These are phyloP conservation scores for Bolborhynchus lineola DNA, from an alignment of 2,113 vertebrate species.

Conservation along the genomic window DNA sequence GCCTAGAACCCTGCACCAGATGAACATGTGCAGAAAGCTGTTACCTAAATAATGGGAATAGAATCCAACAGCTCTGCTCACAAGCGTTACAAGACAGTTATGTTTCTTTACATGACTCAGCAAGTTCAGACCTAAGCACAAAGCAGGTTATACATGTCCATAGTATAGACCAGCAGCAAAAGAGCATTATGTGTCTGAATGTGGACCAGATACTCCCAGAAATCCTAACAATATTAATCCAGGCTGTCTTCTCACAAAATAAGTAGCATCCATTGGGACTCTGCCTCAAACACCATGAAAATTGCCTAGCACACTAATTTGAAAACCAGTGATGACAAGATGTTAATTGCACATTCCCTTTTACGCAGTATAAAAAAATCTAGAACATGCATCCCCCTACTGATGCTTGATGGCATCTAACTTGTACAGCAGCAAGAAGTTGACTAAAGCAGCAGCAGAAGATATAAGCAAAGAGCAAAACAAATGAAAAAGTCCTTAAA, in stretches of 20 bases:
- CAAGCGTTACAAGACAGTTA: not conserved
- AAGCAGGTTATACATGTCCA: not conserved
- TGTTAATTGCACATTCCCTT: not conserved
- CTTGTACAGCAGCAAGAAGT: not conserved
- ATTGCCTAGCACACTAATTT: not conserved
- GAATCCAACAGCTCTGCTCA: not conserved
- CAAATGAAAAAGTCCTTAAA: not conserved
- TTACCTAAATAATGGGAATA: not conserved
- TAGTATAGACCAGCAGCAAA: not conserved
- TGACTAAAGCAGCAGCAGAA: not conserved
- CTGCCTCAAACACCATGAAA: not conserved
- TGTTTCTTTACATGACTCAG: not conserved
- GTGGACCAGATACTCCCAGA: not conserved
- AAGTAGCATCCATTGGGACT: not conserved
- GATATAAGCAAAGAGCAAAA: not conserved
- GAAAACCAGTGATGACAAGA: not conserved
- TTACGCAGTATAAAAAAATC: not conserved
- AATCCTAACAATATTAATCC: not conserved
- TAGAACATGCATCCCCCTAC: not conserved
- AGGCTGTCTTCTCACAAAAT: not conserved
- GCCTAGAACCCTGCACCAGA: not conserved
- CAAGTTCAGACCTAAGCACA: not conserved
- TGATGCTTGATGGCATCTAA: not conserved
- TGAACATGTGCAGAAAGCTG: not conserved
- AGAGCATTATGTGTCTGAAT: not conserved